Percentiles rank a stretch among this genome's conserved stretches.
Conservation (phyloP, 2,797 vertebrate species). For the Scolopax rusticola region DNA sequence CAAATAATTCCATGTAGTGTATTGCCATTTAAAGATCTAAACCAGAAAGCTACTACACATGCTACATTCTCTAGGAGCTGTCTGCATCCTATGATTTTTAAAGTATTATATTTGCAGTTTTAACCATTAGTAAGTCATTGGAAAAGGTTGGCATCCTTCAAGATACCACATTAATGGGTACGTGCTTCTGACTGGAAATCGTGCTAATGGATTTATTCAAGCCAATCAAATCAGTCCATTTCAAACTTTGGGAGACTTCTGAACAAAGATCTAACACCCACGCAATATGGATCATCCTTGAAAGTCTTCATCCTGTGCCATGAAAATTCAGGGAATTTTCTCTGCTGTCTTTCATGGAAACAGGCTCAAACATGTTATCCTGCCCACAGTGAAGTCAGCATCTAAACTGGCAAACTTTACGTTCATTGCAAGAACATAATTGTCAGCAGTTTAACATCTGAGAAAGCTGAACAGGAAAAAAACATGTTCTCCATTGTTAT, state of each 20-base stretch:
- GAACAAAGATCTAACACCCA: neutral
- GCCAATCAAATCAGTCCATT: neutral
- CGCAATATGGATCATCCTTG: neutral
- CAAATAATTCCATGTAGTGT: neutral
- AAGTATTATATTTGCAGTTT: neutral
- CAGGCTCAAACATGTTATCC: neutral
- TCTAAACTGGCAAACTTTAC: neutral
- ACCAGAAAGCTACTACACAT: neutral
- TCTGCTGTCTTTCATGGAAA: conserved; percentile 4
- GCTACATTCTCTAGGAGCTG: neutral
- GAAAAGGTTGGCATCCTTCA: neutral
- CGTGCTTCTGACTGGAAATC: neutral
- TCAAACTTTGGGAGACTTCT: neutral
- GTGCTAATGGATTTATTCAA: neutral
- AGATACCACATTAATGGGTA: neutral
- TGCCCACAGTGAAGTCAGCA: conserved; percentile 9
- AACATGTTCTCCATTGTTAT: neutral
- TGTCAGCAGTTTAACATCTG: neutral
- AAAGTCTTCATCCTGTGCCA: neutral
- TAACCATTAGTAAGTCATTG: neutral
- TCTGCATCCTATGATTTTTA: neutral
- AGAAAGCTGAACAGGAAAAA: neutral
- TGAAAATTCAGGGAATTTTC: conserved; percentile 31
- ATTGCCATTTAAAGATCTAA: neutral
- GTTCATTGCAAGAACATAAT: neutral